These are phyloP conservation scores for Mesoligia furuncula DNA, from an alignment of 2,888 invertebrate genomes.

Conservation along the genomic window DNA sequence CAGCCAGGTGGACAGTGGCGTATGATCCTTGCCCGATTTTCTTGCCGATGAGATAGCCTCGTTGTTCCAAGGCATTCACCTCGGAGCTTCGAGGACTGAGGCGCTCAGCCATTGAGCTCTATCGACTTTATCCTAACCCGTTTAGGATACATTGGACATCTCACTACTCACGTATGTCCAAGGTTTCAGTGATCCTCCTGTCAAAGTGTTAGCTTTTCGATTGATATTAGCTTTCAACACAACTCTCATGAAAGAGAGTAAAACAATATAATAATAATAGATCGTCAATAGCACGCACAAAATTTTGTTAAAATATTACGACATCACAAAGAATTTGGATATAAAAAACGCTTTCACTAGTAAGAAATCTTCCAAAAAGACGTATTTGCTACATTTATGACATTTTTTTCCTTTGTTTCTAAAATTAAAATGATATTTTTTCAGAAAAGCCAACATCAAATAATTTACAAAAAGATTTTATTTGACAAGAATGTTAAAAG, in stretches of 20 bases:
- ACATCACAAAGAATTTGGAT: constrained; percentile 91
- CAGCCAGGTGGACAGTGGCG: constrained; percentile 96
- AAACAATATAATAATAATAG: constrained; percentile 74
- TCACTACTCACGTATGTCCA: constrained; percentile 86
- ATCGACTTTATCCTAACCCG: constrained; percentile 89
- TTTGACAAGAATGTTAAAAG: not conserved
- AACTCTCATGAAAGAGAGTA: constrained; percentile 87
- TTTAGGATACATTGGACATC: constrained; percentile 91
- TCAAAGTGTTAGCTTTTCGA: constrained; percentile 82
- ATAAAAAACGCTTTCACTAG: constrained; percentile 89
- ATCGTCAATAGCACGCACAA: constrained; percentile 84
- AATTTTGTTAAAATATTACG: constrained; percentile 88
- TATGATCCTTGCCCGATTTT: constrained; percentile 98
- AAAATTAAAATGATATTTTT: constrained; percentile 83
- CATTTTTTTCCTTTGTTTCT: constrained; percentile 89
- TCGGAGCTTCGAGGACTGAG: constrained; percentile 95
- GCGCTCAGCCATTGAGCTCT: constrained; percentile 93
- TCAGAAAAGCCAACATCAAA: constrained; percentile 72
- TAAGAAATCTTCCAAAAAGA: constrained; percentile 88
- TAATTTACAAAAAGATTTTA: constrained; percentile 58
- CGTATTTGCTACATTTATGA: constrained; percentile 88
- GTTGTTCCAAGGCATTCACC: constrained; percentile 95
- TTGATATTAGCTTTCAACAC: constrained; percentile 80
- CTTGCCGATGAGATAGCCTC: constrained; percentile 95
- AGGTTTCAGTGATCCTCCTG: constrained; percentile 84